Conservation (phyloP, 2,797 vertebrate species). For the Tangara arthus region DNA sequence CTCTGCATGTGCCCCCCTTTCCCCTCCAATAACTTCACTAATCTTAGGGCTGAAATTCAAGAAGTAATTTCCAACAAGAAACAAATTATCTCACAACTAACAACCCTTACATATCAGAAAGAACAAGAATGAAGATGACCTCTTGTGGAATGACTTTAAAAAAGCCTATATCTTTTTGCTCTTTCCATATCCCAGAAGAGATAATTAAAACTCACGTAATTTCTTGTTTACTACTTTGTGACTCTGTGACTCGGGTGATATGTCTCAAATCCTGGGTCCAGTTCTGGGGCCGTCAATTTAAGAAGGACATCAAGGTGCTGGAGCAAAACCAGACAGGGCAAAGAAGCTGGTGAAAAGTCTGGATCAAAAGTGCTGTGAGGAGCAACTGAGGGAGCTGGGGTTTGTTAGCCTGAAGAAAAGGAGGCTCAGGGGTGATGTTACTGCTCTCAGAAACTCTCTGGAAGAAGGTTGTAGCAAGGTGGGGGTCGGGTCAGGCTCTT, state of each 20-base stretch:
- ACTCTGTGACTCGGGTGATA: not conserved
- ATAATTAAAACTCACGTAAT: not conserved
- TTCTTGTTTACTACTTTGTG: not conserved
- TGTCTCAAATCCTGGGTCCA: not conserved
- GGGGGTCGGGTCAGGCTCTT: not conserved
- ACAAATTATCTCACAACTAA: not conserved
- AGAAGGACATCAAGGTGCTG: not conserved
- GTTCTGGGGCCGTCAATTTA: not conserved
- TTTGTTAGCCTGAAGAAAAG: not conserved
- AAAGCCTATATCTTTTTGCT: not conserved
- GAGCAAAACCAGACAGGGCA: not conserved
- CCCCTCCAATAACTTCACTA: not conserved
- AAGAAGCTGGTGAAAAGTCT: not conserved
- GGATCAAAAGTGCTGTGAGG: not conserved
- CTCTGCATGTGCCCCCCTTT: not conserved
- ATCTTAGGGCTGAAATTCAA: not conserved
- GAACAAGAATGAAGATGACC: not conserved
- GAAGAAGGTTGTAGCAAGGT: not conserved
- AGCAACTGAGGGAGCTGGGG: not conserved
- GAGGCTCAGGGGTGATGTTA: not conserved
- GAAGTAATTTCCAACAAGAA: not conserved
- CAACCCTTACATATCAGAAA: not conserved
- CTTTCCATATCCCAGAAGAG: not conserved
- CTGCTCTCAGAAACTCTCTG: not conserved
- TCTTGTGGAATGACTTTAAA: not conserved